These are phyloP conservation scores for Corydoras sp. DNA, from an alignment of 2,113 vertebrate species.

Conservation along the genomic window DNA sequence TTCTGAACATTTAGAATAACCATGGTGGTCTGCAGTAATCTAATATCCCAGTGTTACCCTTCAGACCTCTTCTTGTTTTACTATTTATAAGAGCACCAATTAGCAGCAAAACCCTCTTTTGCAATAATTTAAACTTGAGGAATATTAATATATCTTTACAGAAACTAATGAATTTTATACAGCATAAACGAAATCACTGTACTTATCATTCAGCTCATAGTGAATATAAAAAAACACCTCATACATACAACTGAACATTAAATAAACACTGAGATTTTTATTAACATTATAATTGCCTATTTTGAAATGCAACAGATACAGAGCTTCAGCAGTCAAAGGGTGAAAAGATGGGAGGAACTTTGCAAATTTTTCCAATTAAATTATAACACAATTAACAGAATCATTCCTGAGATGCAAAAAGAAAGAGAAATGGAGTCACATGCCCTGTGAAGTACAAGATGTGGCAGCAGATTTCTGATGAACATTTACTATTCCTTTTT, in stretches of 20 bases:
- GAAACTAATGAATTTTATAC: no score
- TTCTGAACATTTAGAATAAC: no score
- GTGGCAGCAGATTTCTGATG: conserved; percentile 17
- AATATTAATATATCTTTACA: no score
- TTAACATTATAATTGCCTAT: conserved; percentile 57
- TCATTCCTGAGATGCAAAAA: conserved; percentile 66
- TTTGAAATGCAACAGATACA: conserved; percentile 61
- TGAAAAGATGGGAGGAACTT: conserved; percentile 46
- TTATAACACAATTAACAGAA: conserved; percentile 46
- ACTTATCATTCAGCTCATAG: not conserved
- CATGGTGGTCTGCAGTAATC: no score
- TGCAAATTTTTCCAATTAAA: conserved; percentile 41
- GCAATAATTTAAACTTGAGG: no score
- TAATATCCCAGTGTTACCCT: no score
- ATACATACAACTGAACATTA: conserved; percentile 50
- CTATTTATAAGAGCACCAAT: no score
- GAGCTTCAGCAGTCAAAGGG: conserved; percentile 51
- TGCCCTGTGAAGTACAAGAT: conserved; percentile 19
- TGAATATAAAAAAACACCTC: conserved; percentile 28
- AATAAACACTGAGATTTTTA: conserved; percentile 63
- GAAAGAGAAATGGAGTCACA: conserved; percentile 33
- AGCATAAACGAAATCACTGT: not conserved
- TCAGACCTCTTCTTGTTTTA: no score
- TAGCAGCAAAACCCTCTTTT: no score
- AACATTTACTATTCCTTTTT: conserved; percentile 26